Evolutionary conservation across 2,113 vertebrate genomes (phyloP), one percentile per base, ranked within the genome.

Genomic region (Myocastor coypus): DNA sequence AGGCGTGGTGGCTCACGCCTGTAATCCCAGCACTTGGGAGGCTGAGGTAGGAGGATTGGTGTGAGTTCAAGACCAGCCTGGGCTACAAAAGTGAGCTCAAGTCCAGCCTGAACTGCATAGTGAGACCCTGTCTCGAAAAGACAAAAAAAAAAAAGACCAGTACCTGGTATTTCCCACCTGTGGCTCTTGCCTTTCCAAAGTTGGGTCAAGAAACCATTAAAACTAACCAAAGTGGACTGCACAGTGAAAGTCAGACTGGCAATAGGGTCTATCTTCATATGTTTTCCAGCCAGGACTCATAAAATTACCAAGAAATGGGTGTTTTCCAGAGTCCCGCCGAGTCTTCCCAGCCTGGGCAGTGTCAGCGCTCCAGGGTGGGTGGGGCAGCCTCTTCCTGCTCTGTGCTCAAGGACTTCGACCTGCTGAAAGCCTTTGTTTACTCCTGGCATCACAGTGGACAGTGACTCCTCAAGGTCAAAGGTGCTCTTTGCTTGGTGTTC

Each of bases 171-270:
- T 73, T 12, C 88, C 55, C 17, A 55, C 50, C 66, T 10, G n/a
- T 8, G 32, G 5, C 82, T 97, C 88, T 89, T 13, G 46, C 55
- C 69, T 94, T 95, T 88, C 83, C 57, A 40, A n/a, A 81, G 34
- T 81, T 32, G 34, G 40, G 93, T 89, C 68, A 97, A 80, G 89
- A 92, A 96, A 75, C 84, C 88, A 91, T 71, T 75, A 89, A 94
- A 95, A 90, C 57, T 34, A 83, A 75, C 24, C 63, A 40, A 42
- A 46, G 71, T 42, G 10, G 32, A 22, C 69, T 97, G 96, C 71
- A 93, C 30, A 40, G 50, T 34, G 89, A 94, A 97, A 96, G 40
- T 84, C 42, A 84, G 94, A 94, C 91, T 90, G 28, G 2, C 69
- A 64, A 75, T 32, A 30, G 0, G 24, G 73, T 96, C 86, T 85